These are phyloP conservation scores for Arge pagana DNA, from an alignment of 2,888 invertebrate genomes.

Conservation along the genomic window DNA sequence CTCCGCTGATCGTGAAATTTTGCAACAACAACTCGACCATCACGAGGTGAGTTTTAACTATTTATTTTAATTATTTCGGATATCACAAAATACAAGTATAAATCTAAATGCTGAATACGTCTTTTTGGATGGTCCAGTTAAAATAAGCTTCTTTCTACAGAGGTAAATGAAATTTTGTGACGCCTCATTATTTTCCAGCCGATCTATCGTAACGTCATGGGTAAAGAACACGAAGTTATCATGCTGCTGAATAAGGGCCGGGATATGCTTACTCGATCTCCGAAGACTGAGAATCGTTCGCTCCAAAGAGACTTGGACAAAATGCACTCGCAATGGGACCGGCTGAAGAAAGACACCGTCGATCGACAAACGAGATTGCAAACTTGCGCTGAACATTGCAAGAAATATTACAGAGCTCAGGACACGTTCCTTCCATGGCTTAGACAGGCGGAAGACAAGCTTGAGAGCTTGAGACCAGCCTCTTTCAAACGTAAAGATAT, in stretches of 20 bases:
- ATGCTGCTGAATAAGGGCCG: slow-evolving; percentile 91
- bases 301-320: slow-evolving; percentile 82
- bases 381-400: slow-evolving; percentile 85
- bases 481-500: slow-evolving; percentile 85
- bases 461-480: slow-evolving; percentile 76
- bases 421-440: slow-evolving; percentile 90
- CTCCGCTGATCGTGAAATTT: slow-evolving; percentile 81
- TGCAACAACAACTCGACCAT: slow-evolving; percentile 85
- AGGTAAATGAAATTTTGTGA: too few species aligned
- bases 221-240: slow-evolving; percentile 90
- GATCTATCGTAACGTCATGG: slow-evolving; percentile 84
- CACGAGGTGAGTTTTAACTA: slow-evolving; percentile 66
- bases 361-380: slow-evolving; percentile 86
- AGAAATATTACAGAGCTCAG: slow-evolving; percentile 84
- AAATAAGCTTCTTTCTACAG: too few species aligned
- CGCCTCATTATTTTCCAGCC: slow-evolving; percentile 64
- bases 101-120: too few species aligned
- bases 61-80: background rate
- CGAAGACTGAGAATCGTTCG: slow-evolving; percentile 63
- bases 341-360: slow-evolving; percentile 83
- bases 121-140: too few species aligned
- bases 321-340: slow-evolving; percentile 91
- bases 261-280: slow-evolving; percentile 64
- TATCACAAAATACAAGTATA: slow-evolving; percentile 20
- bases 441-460: slow-evolving; percentile 81